Base-by-base conservation (phyloP, 2,797 vertebrate genomes). In the Gymnocypris eckloni region DNA sequence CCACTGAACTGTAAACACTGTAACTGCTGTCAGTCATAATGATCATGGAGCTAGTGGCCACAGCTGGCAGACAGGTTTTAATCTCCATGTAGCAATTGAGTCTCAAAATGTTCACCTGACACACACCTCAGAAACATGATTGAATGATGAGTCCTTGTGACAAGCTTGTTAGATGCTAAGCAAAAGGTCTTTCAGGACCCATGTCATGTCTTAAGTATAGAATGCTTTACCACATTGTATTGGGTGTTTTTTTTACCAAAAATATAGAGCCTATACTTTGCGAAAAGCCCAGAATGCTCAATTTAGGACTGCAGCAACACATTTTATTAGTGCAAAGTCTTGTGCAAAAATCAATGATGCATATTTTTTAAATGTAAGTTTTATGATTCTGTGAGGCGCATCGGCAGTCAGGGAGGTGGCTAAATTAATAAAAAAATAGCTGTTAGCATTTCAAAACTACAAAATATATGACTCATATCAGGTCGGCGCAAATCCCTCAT, bases 11-110 rank as follows among this genome's bases (percentile, higher is more conserved):
- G 77, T 85, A 82, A 86, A 80, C 84, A 56, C 72, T 81, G 84
- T 84, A 72, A 72, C 69, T 59, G 83, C 88, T 87, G 88, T 87
- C 90, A 89, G 86, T 90, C 88, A 88, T 86, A 83, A 87, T 86
- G 84, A 89, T 77, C 75, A 72, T 81, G 75, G 54, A 87, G 82
- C 82, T 85, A 70, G 84, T 45, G 86, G 89, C 84, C 89, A 83
- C 90, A 91, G 90, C 90, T 91, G 90, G 81, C 87, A 78, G 84
- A 83, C 82, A 81, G 85, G 50, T 83, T 86, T 87, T 89, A 86
- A 90, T 91, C 89, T 89, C 82, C 80, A 83, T 86, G 80, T 88
- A 85, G 70, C 89, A 82, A 90, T 86, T 85, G 89, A 89, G 82
- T 83, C 72, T 64, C 28, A n/a, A 69, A 70, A 86, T 89, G 86